Conservation (phyloP, 1,140 invertebrate species). For the Aphis craccivora region DNA sequence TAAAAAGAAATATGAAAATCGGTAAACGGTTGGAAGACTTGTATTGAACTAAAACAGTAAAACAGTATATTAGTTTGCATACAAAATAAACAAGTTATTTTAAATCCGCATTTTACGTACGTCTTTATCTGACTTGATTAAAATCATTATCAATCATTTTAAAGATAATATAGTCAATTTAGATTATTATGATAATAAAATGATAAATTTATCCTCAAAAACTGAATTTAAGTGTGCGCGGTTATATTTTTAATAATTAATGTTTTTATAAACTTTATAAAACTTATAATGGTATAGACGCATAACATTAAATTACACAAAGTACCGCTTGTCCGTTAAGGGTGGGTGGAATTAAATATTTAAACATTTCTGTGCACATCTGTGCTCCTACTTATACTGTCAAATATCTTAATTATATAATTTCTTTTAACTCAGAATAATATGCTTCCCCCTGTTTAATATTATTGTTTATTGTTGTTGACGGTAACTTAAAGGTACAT, state of each 20-base stretch:
- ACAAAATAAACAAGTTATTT: not conserved
- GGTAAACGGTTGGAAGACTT: not conserved
- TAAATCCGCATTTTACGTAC: not conserved
- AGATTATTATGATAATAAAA: constrained; percentile 20
- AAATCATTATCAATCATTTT: constrained; percentile 27
- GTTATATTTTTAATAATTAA: constrained; percentile 48
- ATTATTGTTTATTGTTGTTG: constrained; percentile 10
- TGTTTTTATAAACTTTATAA: constrained; percentile 47
- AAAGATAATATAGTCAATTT: constrained; percentile 16
- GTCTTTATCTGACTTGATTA: not conserved
- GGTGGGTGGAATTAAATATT: constrained; percentile 43
- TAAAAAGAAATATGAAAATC: not conserved
- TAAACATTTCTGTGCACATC: constrained; percentile 38
- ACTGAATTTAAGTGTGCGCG: not conserved
- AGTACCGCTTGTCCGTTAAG: constrained; percentile 11
- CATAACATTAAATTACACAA: constrained; percentile 41
- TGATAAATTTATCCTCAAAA: constrained; percentile 7
- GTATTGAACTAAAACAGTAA: not conserved
- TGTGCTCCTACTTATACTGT: constrained; percentile 48
- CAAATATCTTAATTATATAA: constrained; percentile 46
- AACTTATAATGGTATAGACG: constrained; percentile 30
- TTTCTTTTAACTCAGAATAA: constrained; percentile 27
- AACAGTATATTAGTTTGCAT: not conserved
- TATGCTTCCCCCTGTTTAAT: not conserved
- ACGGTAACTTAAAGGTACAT: constrained; percentile 35